A percentile compares a stretch with the other conserved stretches of the same genome.
Evolutionary conservation across 2,113 vertebrate genomes (phyloP).

Genomic region (Orcinus orca): DNA sequence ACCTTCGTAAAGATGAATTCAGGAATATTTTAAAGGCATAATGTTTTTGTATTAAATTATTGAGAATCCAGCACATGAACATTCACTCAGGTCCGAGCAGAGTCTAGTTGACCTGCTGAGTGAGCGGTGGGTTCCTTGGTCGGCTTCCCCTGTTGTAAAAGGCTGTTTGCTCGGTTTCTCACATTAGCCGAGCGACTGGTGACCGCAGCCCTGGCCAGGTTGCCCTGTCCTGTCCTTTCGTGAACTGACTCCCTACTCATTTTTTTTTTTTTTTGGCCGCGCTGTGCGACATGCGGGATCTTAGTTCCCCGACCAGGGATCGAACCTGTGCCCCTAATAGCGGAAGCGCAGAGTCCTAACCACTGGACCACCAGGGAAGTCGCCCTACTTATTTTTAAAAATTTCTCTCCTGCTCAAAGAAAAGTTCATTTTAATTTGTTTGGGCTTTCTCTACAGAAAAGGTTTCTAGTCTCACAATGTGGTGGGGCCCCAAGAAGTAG

Average conservation of each 20-base stretch:
- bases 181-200: accelerated
- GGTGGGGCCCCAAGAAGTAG: not conserved
- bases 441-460: not conserved
- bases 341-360: too few species aligned
- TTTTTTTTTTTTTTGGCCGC: not conserved
- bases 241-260: not conserved
- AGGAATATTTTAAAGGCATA: not conserved
- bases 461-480: not conserved
- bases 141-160: accelerated
- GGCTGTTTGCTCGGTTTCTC: not conserved
- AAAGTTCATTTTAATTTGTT: not conserved
- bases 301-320: too few species aligned
- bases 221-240: accelerated
- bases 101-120: accelerated
- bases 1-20: not conserved
- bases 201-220: accelerated
- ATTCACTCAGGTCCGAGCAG: accelerated
- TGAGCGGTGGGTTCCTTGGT: accelerated
- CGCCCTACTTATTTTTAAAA: not conserved
- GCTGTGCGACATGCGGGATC: too few species aligned
- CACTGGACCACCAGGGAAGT: too few species aligned
- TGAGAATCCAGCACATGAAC: accelerated
- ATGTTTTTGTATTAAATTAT: not conserved
- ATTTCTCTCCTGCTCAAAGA: not conserved
- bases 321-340: too few species aligned